Evolutionary conservation across 2,797 vertebrate genomes (phyloP).

Genomic region (Anabacerthia variegaticeps): DNA sequence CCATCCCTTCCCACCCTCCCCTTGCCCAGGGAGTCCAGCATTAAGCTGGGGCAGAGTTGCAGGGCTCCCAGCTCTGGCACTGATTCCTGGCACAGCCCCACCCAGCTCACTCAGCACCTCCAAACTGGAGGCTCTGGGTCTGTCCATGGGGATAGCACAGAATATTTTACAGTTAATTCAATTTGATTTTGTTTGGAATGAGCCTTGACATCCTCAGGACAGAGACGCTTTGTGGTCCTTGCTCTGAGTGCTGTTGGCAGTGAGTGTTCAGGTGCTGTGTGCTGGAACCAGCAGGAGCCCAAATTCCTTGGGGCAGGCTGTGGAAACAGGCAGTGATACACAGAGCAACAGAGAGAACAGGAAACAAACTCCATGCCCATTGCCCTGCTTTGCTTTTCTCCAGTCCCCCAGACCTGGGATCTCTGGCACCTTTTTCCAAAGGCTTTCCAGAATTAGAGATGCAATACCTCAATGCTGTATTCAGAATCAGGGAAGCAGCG

Average conservation of each 20-base stretch:
- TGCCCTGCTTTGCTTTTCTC: not conserved
- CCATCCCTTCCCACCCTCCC: not conserved
- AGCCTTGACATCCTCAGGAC: not conserved
- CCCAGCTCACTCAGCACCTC: not conserved
- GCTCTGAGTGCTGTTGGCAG: not conserved
- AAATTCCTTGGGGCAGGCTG: accelerated
- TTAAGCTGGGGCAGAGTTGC: not conserved
- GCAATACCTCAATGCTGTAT: accelerated
- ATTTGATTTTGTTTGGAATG: not conserved
- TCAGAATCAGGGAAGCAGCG: not conserved
- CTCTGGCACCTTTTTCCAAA: not conserved
- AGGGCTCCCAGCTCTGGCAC: not conserved
- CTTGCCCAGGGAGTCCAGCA: accelerated
- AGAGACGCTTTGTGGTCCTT: not conserved
- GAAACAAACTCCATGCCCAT: not conserved
- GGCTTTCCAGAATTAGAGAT: not conserved
- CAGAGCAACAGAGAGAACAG: not conserved
- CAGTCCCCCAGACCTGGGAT: not conserved
- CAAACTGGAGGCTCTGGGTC: not conserved
- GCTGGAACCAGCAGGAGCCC: not conserved
- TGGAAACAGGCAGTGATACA: not conserved
- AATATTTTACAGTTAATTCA: not conserved
- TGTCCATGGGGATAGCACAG: accelerated
- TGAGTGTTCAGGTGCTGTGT: not conserved
- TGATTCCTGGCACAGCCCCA: accelerated